Evolutionary conservation across 2,113 vertebrate species (phyloP).

Genomic region (Gopherus evgoodei): DNA sequence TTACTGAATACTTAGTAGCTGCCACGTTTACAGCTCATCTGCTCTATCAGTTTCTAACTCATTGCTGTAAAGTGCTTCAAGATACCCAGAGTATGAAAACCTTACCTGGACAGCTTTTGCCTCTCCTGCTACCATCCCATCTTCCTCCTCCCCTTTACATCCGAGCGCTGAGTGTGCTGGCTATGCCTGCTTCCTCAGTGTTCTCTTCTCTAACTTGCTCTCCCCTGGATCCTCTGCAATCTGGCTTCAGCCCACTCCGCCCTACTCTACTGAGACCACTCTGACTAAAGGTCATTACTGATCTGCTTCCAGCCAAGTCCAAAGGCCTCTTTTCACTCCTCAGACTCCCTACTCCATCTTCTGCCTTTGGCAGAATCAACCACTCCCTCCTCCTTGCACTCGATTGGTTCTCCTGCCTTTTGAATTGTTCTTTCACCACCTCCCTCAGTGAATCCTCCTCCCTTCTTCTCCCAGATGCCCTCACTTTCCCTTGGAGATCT

Average conservation of each 20-base stretch:
- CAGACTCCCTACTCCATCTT: background rate
- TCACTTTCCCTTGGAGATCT: too few species aligned
- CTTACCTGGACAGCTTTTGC: background rate
- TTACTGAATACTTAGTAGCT: accelerated
- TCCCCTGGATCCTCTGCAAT: background rate
- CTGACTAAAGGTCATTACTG: background rate
- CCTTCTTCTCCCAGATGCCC: too few species aligned
- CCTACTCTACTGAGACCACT: background rate
- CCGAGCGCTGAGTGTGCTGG: background rate
- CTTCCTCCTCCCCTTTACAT: background rate
- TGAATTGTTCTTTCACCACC: background rate
- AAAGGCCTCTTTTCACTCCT: background rate
- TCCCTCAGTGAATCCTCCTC: background rate
- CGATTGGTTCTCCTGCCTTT: background rate
- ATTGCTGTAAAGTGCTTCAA: background rate
- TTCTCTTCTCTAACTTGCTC: background rate
- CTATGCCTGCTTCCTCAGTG: background rate
- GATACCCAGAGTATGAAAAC: accelerated
- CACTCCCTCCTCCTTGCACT: background rate
- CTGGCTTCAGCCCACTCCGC: background rate
- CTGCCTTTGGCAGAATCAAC: background rate
- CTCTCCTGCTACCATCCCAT: background rate
- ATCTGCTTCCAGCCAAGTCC: background rate
- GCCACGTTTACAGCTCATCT: accelerated
- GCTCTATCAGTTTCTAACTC: background rate